These are phyloP conservation scores for Heteromyza rotundicornis DNA, from an alignment of 2,888 invertebrate species.

Conservation along the genomic window DNA sequence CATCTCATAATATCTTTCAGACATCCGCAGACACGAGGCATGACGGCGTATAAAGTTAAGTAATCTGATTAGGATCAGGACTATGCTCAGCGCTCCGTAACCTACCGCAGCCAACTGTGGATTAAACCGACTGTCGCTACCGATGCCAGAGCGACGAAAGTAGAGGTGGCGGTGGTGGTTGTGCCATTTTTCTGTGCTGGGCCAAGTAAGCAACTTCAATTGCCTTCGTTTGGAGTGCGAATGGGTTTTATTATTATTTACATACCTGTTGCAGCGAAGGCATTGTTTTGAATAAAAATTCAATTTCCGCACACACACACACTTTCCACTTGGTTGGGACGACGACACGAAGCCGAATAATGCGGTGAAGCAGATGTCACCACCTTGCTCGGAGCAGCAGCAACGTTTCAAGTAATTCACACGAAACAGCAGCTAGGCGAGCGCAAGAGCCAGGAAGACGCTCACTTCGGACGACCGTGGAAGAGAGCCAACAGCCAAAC, in stretches of 20 bases:
- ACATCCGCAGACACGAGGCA: conserved; percentile 33
- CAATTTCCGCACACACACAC: conserved; percentile 61
- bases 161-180: conserved; percentile 3
- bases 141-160: conserved; percentile 18
- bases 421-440: too few relatives aligned
- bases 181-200: not conserved
- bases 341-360: conserved; percentile 9
- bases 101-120: conserved; percentile 33
- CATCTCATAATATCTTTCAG: conserved; percentile 55
- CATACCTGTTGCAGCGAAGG: conserved; percentile 63
- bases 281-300: conserved; percentile 62
- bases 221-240: conserved; percentile 13
- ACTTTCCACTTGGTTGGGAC: conserved; percentile 46
- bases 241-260: conserved; percentile 53
- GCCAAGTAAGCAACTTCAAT: not conserved
- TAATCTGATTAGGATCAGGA: conserved; percentile 57
- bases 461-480: not conserved
- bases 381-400: conserved; percentile 35
- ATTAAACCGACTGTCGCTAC: conserved; percentile 26
- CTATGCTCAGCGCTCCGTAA: conserved; percentile 12
- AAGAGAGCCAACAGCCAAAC: too few relatives aligned
- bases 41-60: conserved; percentile 54
- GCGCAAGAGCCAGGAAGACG: not conserved
- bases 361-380: conserved; percentile 53
- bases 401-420: not conserved